Evolutionary conservation across 2,888 invertebrate species (phyloP).

Genomic region (Polia nebulosa): DNA sequence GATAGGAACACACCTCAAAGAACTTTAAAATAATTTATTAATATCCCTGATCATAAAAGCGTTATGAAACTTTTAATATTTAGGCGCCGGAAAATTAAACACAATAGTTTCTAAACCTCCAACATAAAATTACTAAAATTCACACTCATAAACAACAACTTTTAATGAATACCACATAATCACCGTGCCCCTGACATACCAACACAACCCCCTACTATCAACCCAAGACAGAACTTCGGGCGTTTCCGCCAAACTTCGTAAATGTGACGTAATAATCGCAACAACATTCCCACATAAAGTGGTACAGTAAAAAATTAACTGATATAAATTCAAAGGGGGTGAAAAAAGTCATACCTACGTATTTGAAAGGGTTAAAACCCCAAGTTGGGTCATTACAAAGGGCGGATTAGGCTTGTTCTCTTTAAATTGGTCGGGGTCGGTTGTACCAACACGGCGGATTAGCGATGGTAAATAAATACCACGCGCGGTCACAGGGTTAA

Average conservation of each 20-base stretch:
- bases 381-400: constrained; percentile 77
- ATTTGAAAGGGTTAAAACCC: constrained; percentile 68
- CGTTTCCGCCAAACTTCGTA: constrained; percentile 52
- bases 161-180: constrained; percentile 57
- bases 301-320: constrained; percentile 66
- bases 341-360: constrained; percentile 67
- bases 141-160: constrained; percentile 45
- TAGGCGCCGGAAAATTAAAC: background rate
- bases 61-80: background rate
- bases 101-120: constrained; percentile 8
- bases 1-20: background rate
- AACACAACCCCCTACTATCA: constrained; percentile 39
- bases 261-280: constrained; percentile 58
- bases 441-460: constrained; percentile 72
- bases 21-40: background rate
- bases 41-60: background rate
- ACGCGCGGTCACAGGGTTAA: constrained; percentile 56
- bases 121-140: constrained; percentile 16
- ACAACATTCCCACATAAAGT: constrained; percentile 58
- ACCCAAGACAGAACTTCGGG: constrained; percentile 50
- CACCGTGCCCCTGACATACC: constrained; percentile 24
- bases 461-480: constrained; percentile 70
- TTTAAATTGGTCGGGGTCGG: constrained; percentile 74
- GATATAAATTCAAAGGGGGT: constrained; percentile 70
- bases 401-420: constrained; percentile 77